phyloP scores from a whole-genome alignment of 2,797 vertebrate genomes.

The Lacerta agilis region DNA sequence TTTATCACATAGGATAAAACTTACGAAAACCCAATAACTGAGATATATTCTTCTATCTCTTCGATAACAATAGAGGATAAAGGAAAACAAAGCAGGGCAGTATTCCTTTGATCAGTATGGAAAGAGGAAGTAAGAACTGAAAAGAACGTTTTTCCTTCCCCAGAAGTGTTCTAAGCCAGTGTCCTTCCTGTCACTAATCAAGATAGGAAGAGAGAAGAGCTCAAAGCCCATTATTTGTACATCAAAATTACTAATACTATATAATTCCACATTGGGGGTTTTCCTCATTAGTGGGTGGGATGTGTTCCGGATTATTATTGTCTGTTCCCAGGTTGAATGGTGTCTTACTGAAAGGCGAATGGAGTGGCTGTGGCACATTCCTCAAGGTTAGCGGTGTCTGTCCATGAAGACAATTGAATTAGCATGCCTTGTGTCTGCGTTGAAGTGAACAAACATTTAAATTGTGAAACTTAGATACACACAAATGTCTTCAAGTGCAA shows the following conservation, averaged over 20 bases:
- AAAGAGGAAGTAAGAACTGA: neutral
- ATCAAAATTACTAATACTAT: neutral
- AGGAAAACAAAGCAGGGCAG: neutral
- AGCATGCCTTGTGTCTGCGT: neutral
- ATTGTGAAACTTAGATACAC: neutral
- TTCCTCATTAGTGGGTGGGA: neutral
- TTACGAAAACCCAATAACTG: neutral
- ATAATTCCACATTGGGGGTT: neutral
- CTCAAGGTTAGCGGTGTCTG: no score
- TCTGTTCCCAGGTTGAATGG: no score
- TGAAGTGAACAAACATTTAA: neutral
- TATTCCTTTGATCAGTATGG: neutral
- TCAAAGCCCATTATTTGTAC: neutral
- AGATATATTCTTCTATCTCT: neutral
- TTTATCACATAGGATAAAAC: neutral
- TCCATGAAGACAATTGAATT: neutral
- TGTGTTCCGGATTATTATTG: no score
- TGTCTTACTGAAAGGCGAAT: no score
- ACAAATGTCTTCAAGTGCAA: neutral
- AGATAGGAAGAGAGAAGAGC: conserved; percentile 32
- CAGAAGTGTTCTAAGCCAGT: conserved; percentile 18
- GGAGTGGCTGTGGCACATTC: no score
- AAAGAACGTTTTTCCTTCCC: neutral
- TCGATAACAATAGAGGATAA: neutral
- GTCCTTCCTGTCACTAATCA: neutral